Conservation (phyloP, 2,797 vertebrate genomes). For the Lacerta viridis region DNA sequence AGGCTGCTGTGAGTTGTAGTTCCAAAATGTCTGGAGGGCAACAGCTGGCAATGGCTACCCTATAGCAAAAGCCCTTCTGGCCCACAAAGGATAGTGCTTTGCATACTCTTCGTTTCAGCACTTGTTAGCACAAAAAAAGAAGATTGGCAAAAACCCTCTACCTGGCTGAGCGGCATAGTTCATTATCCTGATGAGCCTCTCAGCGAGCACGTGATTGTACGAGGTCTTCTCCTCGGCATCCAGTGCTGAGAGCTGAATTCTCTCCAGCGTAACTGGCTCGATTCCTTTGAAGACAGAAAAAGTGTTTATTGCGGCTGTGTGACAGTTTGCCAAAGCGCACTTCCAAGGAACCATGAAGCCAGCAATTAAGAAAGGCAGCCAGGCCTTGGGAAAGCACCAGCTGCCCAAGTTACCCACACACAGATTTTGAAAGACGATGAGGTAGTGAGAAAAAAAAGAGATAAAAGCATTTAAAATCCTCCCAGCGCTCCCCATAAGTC, state of each 20-base stretch:
- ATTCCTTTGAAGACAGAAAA: slow-evolving; percentile 84
- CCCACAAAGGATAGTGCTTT: background rate
- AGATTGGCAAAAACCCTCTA: slow-evolving; percentile 61
- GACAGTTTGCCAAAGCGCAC: background rate
- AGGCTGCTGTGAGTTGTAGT: background rate
- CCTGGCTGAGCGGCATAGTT: slow-evolving; percentile 93
- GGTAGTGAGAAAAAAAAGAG: background rate
- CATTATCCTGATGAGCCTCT: slow-evolving; percentile 94
- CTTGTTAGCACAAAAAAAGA: too few species aligned
- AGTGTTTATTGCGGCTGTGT: background rate
- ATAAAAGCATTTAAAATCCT: too few species aligned
- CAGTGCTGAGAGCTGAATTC: slow-evolving; percentile 91
- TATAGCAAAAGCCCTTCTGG: too few species aligned
- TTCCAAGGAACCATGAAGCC: background rate
- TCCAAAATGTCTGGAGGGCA: background rate
- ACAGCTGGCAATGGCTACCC: too few species aligned
- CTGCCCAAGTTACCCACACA: background rate
- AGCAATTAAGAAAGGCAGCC: background rate
- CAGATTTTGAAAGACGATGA: background rate
- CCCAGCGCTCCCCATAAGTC: too few species aligned
- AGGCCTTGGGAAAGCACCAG: accelerated
- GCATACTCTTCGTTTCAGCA: background rate
- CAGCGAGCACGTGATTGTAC: slow-evolving; percentile 92
- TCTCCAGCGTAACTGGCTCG: slow-evolving; percentile 89
- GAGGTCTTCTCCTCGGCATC: slow-evolving; percentile 85